These are phyloP conservation scores for Puma concolor DNA, from an alignment of 2,113 vertebrate genomes.

Conservation along the genomic window DNA sequence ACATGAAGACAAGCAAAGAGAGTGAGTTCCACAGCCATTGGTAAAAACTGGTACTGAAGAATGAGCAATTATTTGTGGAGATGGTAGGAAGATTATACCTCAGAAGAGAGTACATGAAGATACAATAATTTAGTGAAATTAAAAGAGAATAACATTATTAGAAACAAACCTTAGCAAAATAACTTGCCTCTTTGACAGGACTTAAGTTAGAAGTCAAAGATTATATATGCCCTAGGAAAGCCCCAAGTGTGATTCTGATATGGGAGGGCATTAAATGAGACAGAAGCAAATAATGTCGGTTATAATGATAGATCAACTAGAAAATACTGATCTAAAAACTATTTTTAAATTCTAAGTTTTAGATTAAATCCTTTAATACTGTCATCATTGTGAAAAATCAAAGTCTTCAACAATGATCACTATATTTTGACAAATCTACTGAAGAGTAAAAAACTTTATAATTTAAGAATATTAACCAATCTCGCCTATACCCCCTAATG, in stretches of 20 bases:
- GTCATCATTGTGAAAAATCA: conserved; percentile 11
- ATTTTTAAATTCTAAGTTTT: conserved; percentile 42
- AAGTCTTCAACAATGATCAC: background rate
- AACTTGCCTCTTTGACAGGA: background rate
- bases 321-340: background rate
- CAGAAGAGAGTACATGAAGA: background rate
- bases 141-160: background rate
- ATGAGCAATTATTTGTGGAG: conserved; percentile 39
- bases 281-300: background rate
- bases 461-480: conserved; percentile 36
- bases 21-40: background rate
- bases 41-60: conserved; percentile 43
- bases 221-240: background rate
- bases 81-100: background rate
- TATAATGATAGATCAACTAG: background rate
- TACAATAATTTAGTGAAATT: conserved; percentile 21
- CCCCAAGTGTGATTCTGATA: background rate
- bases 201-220: conserved; percentile 46
- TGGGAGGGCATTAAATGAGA: background rate
- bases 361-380: background rate
- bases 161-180: conserved; percentile 47
- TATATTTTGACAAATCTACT: background rate
- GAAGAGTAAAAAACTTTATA: background rate
- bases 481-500: background rate
- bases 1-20: conserved; percentile 12